Base-by-base conservation (phyloP, 2,888 invertebrate genomes). In the Nebria salina region DNA sequence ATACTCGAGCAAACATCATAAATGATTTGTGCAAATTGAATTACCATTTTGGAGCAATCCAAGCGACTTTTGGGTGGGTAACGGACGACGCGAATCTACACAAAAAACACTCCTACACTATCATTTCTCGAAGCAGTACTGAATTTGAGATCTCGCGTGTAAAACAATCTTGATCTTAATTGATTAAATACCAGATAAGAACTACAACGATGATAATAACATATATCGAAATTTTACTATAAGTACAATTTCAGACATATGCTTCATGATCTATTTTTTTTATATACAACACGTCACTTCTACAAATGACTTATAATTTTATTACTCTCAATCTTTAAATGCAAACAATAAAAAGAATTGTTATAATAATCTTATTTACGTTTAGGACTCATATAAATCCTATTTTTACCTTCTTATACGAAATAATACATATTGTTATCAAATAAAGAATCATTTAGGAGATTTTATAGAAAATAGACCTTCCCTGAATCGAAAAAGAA, bases 21-120 rank as follows among this genome's bases (percentile, higher is more conserved):
- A 20, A 70, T 70, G 34, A 26, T 70, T 70, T 70, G 20, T 70
- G 26, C 34, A 70, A 70, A 70, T 34, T 54, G 34, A 70, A 34
- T 70, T 70, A 70, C 70, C 70, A 70, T 70, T 70, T 70, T 70
- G 34, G 34, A 20, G 70, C 34, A 70, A 70, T 70, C 70, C 70
- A 70, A 70, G 34, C 6, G 34, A 54, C 54, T 3, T n/a, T 20
- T 70, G 0, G 25, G 70, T 70, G 20, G 15, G 9, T 34, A 54
- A 11, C 5, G 25, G 2, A 70, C 1, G 70, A 70, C 25, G 25
- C 20, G 34, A 70, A 25, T 34, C 34, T 54, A 70, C 70, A 70
- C 70, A 1, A 34, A 34, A 65, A 15, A 70, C 25, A 70, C 70
- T 26, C 25, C 15, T 70, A 34, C 34, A 70, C 70, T 70, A 26